Evolutionary conservation across 2,113 vertebrate genomes (phyloP), one percentile per base, ranked within the genome.

Genomic region (Hydropotes inermis): DNA sequence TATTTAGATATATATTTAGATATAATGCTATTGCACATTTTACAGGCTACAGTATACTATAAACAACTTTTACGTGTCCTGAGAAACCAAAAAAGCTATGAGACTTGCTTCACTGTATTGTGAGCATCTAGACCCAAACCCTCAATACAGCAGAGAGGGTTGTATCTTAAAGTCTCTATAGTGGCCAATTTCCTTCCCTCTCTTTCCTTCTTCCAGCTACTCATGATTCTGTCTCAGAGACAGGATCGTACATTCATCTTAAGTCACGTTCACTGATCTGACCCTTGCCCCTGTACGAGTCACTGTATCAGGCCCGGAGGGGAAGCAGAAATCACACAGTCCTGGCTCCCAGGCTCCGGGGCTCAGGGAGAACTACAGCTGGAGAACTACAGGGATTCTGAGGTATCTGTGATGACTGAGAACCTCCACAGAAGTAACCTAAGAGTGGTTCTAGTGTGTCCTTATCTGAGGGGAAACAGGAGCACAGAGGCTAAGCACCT

Each of bases 391-490:
- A 86, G 76, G 36, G 21, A 9, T 12, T 70, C 67, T 70, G n/a
- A 79, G 76, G 16, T 33, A 17, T 21, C 30, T 7, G 27, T 79
- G 76, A 47, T 2, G 14, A 2, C 25, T 14, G 3, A 83, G 67
- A 28, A 78, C 36, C 67, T 28, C 19, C 61, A 27, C 25, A 21
- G 25, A 30, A 19, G 45, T 25, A 7, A 5, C n/a, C 83, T 86
- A 16, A 7, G 23, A 15, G 0, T 28, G 2, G 9, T 3, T 4
- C 45, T n/a, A 33, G 5, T 16, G 11, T 36, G 28, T 17, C 15
- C 6, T 7, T 36, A 13, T 45, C 43, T 16, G 50, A 23, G 54
- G 3, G 45, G 36, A 96, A 64, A 33, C 30, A n/a, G 45, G 30
- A 36, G 3, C 45, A 28, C 52, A 52, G 36, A 87, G 57, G 3